phyloP scores from a whole-genome alignment of 37 sponge, comb jelly and placozoan genomes.

The Bolinopsis microptera region DNA sequence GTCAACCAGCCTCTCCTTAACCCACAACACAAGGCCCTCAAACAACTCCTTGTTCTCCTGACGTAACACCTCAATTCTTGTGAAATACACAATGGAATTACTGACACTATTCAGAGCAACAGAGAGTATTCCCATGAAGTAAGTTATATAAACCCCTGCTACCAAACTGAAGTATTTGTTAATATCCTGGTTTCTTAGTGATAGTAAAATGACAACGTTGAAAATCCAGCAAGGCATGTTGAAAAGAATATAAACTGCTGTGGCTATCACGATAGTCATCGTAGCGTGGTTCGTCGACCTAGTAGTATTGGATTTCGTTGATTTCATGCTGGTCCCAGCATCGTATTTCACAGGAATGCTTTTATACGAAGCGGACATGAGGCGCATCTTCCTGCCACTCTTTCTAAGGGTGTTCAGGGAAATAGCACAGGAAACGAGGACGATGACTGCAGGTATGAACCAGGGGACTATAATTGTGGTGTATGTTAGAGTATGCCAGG shows the following conservation, averaged over 20 bases:
- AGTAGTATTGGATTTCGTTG: neutral
- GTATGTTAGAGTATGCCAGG: constrained; percentile 44
- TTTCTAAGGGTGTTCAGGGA: neutral
- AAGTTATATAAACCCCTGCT: neutral
- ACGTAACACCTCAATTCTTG: neutral
- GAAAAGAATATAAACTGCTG: neutral
- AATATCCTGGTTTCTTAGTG: neutral
- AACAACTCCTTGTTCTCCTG: neutral
- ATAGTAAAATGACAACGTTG: neutral
- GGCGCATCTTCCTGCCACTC: neutral
- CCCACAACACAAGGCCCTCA: no score
- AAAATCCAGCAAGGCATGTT: constrained; percentile 53
- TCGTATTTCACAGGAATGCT: neutral
- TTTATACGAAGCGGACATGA: neutral
- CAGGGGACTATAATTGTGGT: constrained; percentile 50
- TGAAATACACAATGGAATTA: constrained; percentile 22
- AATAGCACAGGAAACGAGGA: neutral
- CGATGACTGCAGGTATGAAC: constrained; percentile 43
- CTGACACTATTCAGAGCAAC: constrained; percentile 1
- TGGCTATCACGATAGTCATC: constrained; percentile 16
- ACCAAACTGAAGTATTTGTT: neutral
- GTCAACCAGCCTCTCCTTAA: no score
- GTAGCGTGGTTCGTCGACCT: constrained; percentile 17
- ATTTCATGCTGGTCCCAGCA: neutral
- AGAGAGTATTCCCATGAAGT: neutral